phyloP scores from a whole-genome alignment of 2,797 vertebrate genomes.

The Channa striata region DNA sequence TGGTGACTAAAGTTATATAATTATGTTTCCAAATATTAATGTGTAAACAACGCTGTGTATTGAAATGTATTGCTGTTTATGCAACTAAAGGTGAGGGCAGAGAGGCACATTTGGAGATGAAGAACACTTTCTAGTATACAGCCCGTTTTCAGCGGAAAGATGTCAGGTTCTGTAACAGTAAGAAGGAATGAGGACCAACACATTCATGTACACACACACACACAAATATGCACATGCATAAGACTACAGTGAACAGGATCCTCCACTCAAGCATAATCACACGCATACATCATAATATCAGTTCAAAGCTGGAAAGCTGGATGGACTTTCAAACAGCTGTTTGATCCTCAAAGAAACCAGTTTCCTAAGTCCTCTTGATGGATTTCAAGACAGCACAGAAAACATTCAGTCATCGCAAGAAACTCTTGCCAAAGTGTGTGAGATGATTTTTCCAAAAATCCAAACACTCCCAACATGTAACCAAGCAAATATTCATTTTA shows the following conservation, averaged over 20 bases:
- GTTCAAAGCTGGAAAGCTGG: constrained; percentile 49
- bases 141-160: constrained; percentile 30
- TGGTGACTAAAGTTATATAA: too few species aligned
- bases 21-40: too few species aligned
- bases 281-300: constrained; percentile 21
- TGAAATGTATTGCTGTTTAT: too few species aligned
- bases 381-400: constrained; percentile 35
- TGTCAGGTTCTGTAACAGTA: constrained; percentile 55
- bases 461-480: constrained; percentile 10
- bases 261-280: constrained; percentile 43
- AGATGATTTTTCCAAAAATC: constrained; percentile 37
- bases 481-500: constrained; percentile 18
- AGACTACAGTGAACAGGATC: constrained; percentile 17
- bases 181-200: constrained; percentile 61
- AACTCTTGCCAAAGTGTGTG: constrained; percentile 15
- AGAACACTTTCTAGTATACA: constrained; percentile 60
- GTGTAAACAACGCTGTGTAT: too few species aligned
- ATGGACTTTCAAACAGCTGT: constrained; percentile 42
- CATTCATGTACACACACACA: constrained; percentile 6
- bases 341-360: constrained; percentile 41
- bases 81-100: neutral
- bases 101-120: constrained; percentile 42
- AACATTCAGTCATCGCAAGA: constrained; percentile 41
- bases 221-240: constrained; percentile 22
- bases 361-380: constrained; percentile 14